Percentiles rank a stretch among this genome's conserved stretches.
phyloP scores from a whole-genome alignment of 92 coral and sea anemone genomes.

The Porites lobata region DNA sequence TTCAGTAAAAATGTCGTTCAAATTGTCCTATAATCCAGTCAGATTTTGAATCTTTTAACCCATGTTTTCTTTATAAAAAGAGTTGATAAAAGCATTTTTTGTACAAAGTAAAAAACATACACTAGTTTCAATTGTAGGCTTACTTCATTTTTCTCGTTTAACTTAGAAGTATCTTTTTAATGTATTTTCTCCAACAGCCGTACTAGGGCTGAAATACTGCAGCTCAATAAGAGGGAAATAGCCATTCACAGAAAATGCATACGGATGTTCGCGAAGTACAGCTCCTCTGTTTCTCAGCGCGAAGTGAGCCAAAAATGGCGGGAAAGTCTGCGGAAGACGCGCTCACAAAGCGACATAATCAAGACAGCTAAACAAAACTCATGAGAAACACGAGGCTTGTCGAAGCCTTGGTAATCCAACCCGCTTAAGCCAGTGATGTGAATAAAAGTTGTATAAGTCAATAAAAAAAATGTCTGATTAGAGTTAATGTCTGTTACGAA shows the following conservation, averaged over 20 bases:
- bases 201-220: background rate
- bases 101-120: no score
- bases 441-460: no score
- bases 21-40: no score
- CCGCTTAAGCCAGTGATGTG: background rate
- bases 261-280: background rate
- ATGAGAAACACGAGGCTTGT: background rate
- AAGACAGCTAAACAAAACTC: background rate
- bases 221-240: background rate
- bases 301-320: slow-evolving; percentile 23
- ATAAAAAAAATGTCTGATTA: no score
- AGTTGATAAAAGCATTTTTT: no score
- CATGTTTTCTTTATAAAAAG: no score
- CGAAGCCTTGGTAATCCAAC: no score
- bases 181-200: background rate
- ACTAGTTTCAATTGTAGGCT: no score
- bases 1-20: no score
- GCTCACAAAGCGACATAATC: slow-evolving; percentile 29
- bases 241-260: slow-evolving; percentile 1
- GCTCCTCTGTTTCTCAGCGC: background rate
- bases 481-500: no score
- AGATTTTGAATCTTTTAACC: no score
- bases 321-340: slow-evolving; percentile 42
- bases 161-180: background rate
- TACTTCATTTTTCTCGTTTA: no score